Evolutionary conservation across 1,140 invertebrate genomes (phyloP), one percentile per base, ranked within the genome.

Genomic region (Apis florea): DNA sequence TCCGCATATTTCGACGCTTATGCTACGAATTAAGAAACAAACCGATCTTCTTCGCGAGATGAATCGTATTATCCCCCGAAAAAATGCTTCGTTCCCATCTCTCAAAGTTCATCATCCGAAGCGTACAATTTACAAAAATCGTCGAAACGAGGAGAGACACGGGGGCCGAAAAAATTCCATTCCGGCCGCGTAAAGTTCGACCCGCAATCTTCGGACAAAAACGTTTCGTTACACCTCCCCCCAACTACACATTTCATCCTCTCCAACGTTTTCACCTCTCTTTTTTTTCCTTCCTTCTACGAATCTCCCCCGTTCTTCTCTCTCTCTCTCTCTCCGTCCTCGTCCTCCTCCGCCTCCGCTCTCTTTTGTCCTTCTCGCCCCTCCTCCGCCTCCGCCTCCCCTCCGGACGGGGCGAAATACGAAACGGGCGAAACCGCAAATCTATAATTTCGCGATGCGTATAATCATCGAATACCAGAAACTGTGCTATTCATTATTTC

Each of bases 401-500:
- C 64, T 58, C n/a, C n/a, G n/a, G n/a, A n/a, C n/a, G n/a, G 4
- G 47, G 54, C 54, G n/a, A 63, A 73, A 63, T 40, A 69, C 63
- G 78, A 83, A 53, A 84, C 71, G 73, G 86, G 75, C 88, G 86
- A 92, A 92, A 91, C 88, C 88, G 83, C 91, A 93, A 93, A 93
- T 93, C 89, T 93, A 93, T 94, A 93, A 94, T 94, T 94, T 94
- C 85, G 88, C 90, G 91, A 93, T 92, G 86, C 89, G 92, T 93
- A 93, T 93, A 93, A 93, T 94, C 92, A 90, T 92, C 89, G 90
- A 93, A 93, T 93, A 92, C 92, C 92, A 93, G 92, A 93, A 93
- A 93, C 90, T 93, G 91, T 91, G 89, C 93, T 94, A 94, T 93
- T 94, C 90, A 94, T 94, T 93, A 93, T 94, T 93, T 91, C 88